Base-by-base conservation (phyloP, 23 tunicate genomes). In the Styela plicata region DNA sequence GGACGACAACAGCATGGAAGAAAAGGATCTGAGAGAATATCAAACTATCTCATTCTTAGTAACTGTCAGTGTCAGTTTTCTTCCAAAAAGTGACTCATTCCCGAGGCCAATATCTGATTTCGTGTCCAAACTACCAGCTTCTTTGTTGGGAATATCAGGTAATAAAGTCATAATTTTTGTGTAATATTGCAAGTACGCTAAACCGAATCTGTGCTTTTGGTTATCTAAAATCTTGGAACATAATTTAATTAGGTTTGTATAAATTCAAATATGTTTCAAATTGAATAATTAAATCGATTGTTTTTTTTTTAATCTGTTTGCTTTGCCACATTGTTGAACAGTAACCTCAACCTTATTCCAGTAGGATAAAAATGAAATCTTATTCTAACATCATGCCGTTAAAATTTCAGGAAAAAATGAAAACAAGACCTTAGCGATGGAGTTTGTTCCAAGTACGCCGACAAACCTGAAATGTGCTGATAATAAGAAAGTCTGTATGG, bases 131-230 rank as follows among this genome's bases (percentile, higher is more conserved):
- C 69, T 89, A 19, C 82, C 88, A 74, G 84, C 64, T 0, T 84
- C 88, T 36, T 26, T 79, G 17, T 69, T 89, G 36, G 94, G 94
- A 35, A 69, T 86, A 63, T 74, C 85, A 65, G 94, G 94, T 89
- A 73, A 27, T 35, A 24, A 25, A 67, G 30, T 18, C n/a, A n/a
- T n/a, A n/a, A n/a, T n/a, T n/a, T n/a, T n/a, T n/a, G n/a, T n/a
- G n/a, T n/a, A n/a, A n/a, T n/a, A n/a, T n/a, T n/a, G n/a, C n/a
- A n/a, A n/a, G n/a, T n/a, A n/a, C n/a, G n/a, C n/a, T n/a, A n/a
- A n/a, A n/a, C n/a, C n/a, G n/a, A n/a, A n/a, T n/a, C n/a, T n/a
- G n/a, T n/a, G n/a, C n/a, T n/a, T n/a, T n/a, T n/a, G n/a, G n/a
- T n/a, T n/a, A n/a, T n/a, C n/a, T n/a, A n/a, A n/a, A n/a, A n/a